phyloP scores from a whole-genome alignment of 2,888 invertebrate species.

The Tipula vernalis region DNA sequence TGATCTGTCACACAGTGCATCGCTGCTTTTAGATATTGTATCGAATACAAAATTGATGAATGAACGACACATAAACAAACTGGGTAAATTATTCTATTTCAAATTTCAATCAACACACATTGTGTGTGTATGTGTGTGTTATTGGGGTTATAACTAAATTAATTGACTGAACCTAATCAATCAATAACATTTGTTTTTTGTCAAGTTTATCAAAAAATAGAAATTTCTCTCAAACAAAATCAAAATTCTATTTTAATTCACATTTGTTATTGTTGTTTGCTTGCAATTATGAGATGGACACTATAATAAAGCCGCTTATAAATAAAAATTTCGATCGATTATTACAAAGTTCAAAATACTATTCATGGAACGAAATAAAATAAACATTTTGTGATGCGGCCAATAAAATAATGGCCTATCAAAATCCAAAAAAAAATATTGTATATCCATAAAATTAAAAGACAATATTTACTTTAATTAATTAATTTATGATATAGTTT shows the following conservation, averaged over 20 bases:
- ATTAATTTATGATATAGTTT: neutral
- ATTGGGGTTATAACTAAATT: neutral
- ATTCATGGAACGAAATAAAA: neutral
- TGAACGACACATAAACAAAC: neutral
- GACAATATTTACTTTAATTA: neutral
- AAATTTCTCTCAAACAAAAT: neutral
- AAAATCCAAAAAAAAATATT: neutral
- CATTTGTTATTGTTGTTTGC: neutral
- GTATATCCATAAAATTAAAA: neutral
- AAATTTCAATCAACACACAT: neutral
- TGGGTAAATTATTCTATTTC: neutral
- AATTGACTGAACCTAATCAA: neutral
- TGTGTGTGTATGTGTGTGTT: neutral
- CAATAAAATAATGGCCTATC: neutral
- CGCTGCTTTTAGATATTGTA: neutral
- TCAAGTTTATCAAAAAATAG: neutral
- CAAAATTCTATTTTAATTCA: neutral
- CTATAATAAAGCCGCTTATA: neutral
- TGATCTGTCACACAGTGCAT: neutral
- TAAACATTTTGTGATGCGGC: neutral
- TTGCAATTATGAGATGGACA: neutral
- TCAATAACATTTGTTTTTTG: neutral
- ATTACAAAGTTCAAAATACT: neutral
- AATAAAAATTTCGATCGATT: neutral
- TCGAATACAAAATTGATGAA: neutral